Percentiles rank a stretch among this genome's conserved stretches.
Evolutionary conservation across 2,113 vertebrate genomes (phyloP).

Genomic region (Stegostoma tigrinum): DNA sequence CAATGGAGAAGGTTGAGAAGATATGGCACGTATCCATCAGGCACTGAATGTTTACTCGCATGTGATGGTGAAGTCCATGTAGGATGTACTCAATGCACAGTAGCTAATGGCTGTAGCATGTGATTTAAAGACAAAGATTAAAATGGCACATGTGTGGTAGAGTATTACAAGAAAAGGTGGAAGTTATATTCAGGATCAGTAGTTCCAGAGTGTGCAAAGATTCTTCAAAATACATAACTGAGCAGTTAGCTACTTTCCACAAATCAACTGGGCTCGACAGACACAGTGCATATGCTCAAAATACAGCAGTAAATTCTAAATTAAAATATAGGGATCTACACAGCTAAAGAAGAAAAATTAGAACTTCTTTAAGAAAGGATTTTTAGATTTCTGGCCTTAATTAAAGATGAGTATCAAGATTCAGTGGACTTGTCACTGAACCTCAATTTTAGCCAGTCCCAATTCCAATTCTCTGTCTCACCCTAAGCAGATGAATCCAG

Average conservation of each 20-base stretch:
- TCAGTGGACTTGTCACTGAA: neutral
- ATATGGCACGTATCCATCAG: neutral
- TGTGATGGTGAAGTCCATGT: neutral
- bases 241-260: neutral
- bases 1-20: neutral
- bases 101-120: neutral
- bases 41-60: neutral
- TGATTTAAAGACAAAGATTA: neutral
- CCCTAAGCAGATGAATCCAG: neutral
- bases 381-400: neutral
- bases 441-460: neutral
- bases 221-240: neutral
- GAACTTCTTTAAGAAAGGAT: no score
- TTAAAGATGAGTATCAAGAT: neutral
- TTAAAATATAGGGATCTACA: neutral
- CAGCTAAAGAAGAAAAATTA: neutral
- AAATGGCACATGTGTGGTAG: neutral
- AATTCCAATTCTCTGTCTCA: neutral
- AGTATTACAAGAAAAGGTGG: neutral
- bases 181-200: neutral
- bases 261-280: neutral
- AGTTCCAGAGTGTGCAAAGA: neutral
- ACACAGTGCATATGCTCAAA: neutral
- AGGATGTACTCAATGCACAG: neutral
- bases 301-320: neutral